Evolutionary conservation across 2,888 invertebrate genomes (phyloP), one percentile per base, ranked within the genome.

Genomic region (Pseudeuparius sepicola): DNA sequence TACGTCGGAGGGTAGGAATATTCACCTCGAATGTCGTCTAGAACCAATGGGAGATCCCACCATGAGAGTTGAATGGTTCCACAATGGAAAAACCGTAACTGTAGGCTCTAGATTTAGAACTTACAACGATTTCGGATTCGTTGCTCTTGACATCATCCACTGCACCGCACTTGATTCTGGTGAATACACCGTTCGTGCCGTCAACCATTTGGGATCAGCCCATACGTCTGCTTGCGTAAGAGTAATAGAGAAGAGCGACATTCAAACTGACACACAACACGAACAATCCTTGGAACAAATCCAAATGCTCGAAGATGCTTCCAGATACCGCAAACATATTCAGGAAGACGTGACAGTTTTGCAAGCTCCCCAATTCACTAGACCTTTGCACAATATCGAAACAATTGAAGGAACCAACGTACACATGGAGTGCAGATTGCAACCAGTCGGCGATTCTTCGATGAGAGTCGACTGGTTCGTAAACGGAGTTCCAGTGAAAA

Each of bases 401-500:
- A 88, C 86, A 0, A 71, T 89, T 35, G 92, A 92, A 64, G 80
- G 89, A 26, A 87, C 87, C 1, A 90, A 92, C 55, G 84, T 92
- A 7, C 92, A 92, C 56, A 71, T 93, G 58, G 92, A 93, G 65
- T 88, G 89, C 55, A 77, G 90, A 40, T 67, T 92, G 38, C 87
- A 89, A 57, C 90, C 90, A 2, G 84, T 90, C 28, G 88, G 89
- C 13, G 90, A 92, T 60, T 75, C 84, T n/a, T 77, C 80, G 4
- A 89, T 92, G 88, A 78, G 75, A 57, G 84, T 93, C 34, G 93
- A 90, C 45, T 98, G 98, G 98, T 87, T 89, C 59, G 88, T 89
- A 39, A 93, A 98, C 59, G 96, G 93, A 12, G 73, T 79, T 45
- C 89, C 94, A 0, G 77, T 97, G 2, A 87, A 85, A 57, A 85